Evolutionary conservation across 2,113 vertebrate species (phyloP), one percentile per base, ranked within the genome.

Genomic region (Platichthys stellatus): DNA sequence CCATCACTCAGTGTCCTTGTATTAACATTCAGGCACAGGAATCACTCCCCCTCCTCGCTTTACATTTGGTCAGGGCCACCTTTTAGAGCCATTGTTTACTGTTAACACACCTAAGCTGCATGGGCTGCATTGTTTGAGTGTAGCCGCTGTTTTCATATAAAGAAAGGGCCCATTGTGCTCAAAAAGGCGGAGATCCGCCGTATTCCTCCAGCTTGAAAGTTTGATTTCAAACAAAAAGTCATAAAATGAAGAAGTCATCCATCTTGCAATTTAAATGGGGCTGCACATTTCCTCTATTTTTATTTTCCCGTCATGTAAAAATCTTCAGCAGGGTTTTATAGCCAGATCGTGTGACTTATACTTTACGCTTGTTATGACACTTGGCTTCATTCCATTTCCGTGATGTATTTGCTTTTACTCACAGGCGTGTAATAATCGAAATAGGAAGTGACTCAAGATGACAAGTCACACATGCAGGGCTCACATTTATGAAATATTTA

Each of bases 151-250:
- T 83, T 77, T 65, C 69, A 63, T 58, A 83, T 58, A 60, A 83
- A 87, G 84, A 87, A 92, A 88, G 63, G 56, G 26, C 63, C 75
- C 86, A 80, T 86, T 89, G 89, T 90, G 78, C 81, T 61, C 35
- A 59, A 80, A 53, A 87, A 80, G 60, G 56, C 24, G 13, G 56
- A 73, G 73, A 81, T 53, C 69, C 68, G 74, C 70, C 2, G 2
- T 56, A 67, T 62, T 54, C 61, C 57, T 85, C 74, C 49, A 82
- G 76, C 63, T 68, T 76, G 72, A 66, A 74, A 21, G 69, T 83
- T 79, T 79, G 38, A 84, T 69, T 79, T 76, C 76, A 56, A 79
- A 70, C 53, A 79, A 79, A 82, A 65, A 80, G 23, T 68, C 53
- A 62, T 53, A 18, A 21, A 63, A 18, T 77, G 63, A 81, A 79